Evolutionary conservation across 1,140 invertebrate species (phyloP).

Genomic region (Wiebesia pumilae): DNA sequence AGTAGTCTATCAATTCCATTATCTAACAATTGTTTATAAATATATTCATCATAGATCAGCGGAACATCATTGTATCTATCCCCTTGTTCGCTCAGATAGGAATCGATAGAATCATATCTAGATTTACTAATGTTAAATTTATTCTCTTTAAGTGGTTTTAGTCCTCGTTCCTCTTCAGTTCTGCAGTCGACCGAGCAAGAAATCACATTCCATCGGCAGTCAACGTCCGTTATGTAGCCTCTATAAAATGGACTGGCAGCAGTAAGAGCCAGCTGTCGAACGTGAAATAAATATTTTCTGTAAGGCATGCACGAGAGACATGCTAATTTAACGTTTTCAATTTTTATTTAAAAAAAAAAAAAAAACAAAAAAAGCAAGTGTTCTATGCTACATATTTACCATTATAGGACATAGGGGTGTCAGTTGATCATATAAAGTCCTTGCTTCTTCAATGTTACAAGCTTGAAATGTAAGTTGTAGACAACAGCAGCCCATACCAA

Average conservation of each 20-base stretch:
- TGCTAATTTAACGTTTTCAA: conserved; percentile 51
- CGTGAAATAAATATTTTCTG: conserved; percentile 65
- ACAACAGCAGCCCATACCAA: conserved; percentile 99
- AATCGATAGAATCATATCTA: conserved; percentile 98
- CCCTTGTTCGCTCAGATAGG: conserved; percentile 92
- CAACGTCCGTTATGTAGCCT: conserved; percentile 94
- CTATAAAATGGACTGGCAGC: conserved; percentile 96
- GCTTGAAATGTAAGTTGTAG: conserved; percentile 97
- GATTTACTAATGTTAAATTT: conserved; percentile 96
- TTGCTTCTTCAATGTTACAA: conserved; percentile 96
- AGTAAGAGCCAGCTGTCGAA: conserved; percentile 90
- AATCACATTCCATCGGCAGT: conserved; percentile 98
- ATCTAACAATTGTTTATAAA: conserved; percentile 87
- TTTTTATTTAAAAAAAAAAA: conserved; percentile 22
- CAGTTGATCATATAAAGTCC: conserved; percentile 97
- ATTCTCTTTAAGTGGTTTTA: conserved; percentile 83
- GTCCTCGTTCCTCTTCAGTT: conserved; percentile 93
- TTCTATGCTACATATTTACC: conserved; percentile 76
- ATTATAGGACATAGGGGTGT: conserved; percentile 98
- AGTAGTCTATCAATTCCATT: conserved; percentile 93
- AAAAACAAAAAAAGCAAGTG: conserved; percentile 20
- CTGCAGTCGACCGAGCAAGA: conserved; percentile 96
- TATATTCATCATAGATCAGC: conserved; percentile 88
- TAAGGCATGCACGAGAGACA: conserved; percentile 59
- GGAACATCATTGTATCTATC: conserved; percentile 94